Base-by-base conservation (phyloP, 2,888 invertebrate genomes). In the Lasioglossum marginatum region DNA sequence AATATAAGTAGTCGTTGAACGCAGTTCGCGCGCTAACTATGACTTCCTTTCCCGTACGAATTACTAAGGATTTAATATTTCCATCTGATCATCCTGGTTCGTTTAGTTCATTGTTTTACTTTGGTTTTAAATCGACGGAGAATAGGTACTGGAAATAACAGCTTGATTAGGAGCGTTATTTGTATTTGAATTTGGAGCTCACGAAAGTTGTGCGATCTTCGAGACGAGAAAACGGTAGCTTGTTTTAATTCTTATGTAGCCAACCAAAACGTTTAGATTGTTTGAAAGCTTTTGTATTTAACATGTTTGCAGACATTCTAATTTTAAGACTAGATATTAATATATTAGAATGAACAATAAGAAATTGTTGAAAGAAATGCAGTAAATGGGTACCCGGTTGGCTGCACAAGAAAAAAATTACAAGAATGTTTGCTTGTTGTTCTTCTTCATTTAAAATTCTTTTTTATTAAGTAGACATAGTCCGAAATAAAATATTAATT, bases 401-500 rank as follows among this genome's bases (percentile, higher is more conserved):
- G 12, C 14, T 43, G 10, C 43, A 43, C 4, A 43, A 43, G 43
- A 43, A 43, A 43, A 43, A 43, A 14, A 43, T 43, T 43, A 14
- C 0, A 43, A 14, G 43, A 43, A 43, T 43, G 43, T 43, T 4
- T 43, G 43, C 43, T 43, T 10, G 12, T 12, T 43, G 14, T 2
- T 8, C 40, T 68, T 66, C 0, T 77, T 76, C 37, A 45, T 80
- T 79, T 19, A 19, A n/a, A 43, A n/a, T n/a, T 19, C 5, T 73
- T 27, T 19, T 73, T 23, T 27, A 52, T 68, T 31, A 37, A 19
- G 48, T 60, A 3, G 48, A 72, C 23, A 73, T 48, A 4, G 60
- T 74, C 52, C 6, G 4, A 63, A 80, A 40, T 52, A 52, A 71
- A 63, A 76, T 70, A 88, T 60, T 90, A 85, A 91, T 80, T 79